Evolutionary conservation across 1,140 invertebrate species (phyloP), one percentile per base, ranked within the genome.

Genomic region (Galleria mellonella): DNA sequence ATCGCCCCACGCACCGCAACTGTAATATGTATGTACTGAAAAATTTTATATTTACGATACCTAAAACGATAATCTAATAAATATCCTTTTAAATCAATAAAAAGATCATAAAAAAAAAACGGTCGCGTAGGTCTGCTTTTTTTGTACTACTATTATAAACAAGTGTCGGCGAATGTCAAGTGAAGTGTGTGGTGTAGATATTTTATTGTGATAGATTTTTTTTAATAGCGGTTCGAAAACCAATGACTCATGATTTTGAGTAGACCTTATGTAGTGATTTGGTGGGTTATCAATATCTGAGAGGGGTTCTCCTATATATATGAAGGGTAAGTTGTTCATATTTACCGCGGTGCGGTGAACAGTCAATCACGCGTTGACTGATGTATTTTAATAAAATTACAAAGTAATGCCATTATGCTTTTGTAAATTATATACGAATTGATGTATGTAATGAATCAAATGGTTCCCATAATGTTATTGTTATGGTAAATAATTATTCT

Each of bases 281-380:
- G 49, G 15, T 49, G 45, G 46, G 47, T 62, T 55, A 43, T 14
- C 44, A 40, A 51, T 62, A 59, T 62, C 45, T 53, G 50, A 32
- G 37, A 67, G 62, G 65, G 62, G 56, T 47, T 39, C 44, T 32
- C 15, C 46, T 47, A 15, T 47, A 59, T 74, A 75, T 52, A 83
- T 83, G 78, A 83, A 83, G 75, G 78, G 78, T 83, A 62, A 79
- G 75, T 50, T 50, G 37, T 42, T 47, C 45, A 47, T 42, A 48
- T 48, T 45, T 51, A 49, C 35, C 28, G 37, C 35, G 29, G 11
- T 27, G 32, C 35, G 29, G 11, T 27, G 32, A 40, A 38, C 41
- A 28, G 28, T 35, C 30, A 43, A 39, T 44, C 36, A 9, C 8
- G 7, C 8, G 7, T 17, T 14, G 27, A 14, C 40, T 43, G 42